These are phyloP conservation scores for Brachionus manjavacas DNA, from an alignment of 1,140 invertebrate species.

Conservation along the genomic window DNA sequence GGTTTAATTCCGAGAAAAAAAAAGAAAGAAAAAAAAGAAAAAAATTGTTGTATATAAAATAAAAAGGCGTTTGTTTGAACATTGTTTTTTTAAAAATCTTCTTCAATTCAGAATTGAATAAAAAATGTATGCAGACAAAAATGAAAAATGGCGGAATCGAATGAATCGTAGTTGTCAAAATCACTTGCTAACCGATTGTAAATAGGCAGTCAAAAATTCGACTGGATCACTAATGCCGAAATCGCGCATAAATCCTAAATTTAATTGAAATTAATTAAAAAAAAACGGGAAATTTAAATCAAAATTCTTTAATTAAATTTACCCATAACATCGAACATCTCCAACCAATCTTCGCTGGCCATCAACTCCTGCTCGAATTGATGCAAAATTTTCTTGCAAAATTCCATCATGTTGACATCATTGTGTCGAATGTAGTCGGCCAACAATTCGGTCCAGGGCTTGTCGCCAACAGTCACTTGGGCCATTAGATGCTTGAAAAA, in stretches of 20 bases:
- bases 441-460: constrained; percentile 71
- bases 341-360: constrained; percentile 77
- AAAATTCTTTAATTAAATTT: neutral
- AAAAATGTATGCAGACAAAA: neutral
- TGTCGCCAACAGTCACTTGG: neutral
- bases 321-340: constrained; percentile 77
- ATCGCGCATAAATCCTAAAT: neutral
- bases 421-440: constrained; percentile 89
- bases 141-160: neutral
- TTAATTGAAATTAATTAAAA: neutral
- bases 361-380: constrained; percentile 81
- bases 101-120: neutral
- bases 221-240: neutral
- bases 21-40: neutral
- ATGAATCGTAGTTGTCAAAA: neutral
- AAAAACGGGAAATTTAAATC: neutral
- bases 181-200: neutral
- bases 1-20: neutral
- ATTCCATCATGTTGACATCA: constrained; percentile 80
- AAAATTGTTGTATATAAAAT: neutral
- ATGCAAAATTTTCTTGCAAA: constrained; percentile 70
- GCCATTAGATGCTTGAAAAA: constrained; percentile 66
- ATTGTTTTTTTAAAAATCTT: neutral
- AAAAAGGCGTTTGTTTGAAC: neutral
- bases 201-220: neutral